Evolutionary conservation across 2,888 invertebrate species (phyloP).

Genomic region (Pseudococcus longispinus): DNA sequence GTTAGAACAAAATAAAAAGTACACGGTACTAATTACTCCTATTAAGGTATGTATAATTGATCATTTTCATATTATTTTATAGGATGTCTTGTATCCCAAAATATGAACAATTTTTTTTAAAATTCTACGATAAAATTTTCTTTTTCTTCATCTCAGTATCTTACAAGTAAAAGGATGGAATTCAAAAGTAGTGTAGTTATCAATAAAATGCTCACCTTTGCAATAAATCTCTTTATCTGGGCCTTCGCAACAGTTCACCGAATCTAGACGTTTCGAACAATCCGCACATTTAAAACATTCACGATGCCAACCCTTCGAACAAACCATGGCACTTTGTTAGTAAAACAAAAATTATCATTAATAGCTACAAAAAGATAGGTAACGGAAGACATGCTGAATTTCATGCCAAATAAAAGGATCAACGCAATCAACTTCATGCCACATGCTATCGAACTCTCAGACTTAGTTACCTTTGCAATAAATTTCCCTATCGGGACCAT

Average conservation of each 20-base stretch:
- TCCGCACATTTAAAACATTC: conserved; percentile 92
- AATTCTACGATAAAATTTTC: not conserved
- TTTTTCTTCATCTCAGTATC: not conserved
- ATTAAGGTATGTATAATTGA: not conserved
- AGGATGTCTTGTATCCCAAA: conserved; percentile 2
- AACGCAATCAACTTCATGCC: not conserved
- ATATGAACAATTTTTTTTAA: not conserved
- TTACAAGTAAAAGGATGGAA: not conserved
- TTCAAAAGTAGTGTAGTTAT: not conserved
- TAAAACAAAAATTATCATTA: not conserved
- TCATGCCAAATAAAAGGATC: not conserved
- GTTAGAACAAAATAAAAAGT: conserved; percentile 33
- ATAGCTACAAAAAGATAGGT: too few species aligned
- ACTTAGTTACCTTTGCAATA: conserved; percentile 83
- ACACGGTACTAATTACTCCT: not conserved
- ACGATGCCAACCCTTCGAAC: conserved; percentile 78
- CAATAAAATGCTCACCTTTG: conserved; percentile 72
- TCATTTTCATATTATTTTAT: not conserved
- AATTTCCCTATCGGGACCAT: conserved; percentile 89
- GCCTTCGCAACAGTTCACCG: conserved; percentile 90
- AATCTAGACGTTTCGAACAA: conserved; percentile 87
- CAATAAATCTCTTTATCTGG: conserved; percentile 96
- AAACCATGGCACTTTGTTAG: conserved; percentile 31
- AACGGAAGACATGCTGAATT: not conserved
- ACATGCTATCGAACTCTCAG: not conserved